Evolutionary conservation across 2,113 vertebrate species (phyloP), one percentile per base, ranked within the genome.

Genomic region (Hippotragus niger): DNA sequence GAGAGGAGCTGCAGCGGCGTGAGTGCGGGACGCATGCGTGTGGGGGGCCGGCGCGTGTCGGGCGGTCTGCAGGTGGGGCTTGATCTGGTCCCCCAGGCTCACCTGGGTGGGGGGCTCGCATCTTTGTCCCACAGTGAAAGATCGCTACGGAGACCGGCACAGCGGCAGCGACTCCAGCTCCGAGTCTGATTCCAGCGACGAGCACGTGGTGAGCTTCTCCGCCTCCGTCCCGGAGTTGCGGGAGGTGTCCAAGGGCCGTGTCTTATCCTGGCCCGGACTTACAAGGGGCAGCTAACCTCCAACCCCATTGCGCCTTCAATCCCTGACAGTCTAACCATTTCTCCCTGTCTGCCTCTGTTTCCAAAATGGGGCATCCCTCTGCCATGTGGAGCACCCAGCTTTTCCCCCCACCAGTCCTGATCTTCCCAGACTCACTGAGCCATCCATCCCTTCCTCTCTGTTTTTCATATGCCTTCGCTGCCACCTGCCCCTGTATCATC

Each of bases 1-100:
- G 98, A 31, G 99, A 99, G 91, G 99, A 99, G 92, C 98, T 99
- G 47, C 99, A 99, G 98, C 99, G 98, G 67, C 98, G 99, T 99
- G 98, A 99, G 99, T 99, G 25, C 16, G 53, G 81, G 81, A 31
- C 36, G 33, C 47, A 21, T 36, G 90, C 29, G 27, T 15, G 2
- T 14, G 36, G 94, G 76, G 27, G 16, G 15, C 25, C 13, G 8
- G n/a, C 15, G 21, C 45, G 16, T 6, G n/a, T 2, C 0, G 64
- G 76, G 36, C 2, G 1, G n/a, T 19, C 8, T 33, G 16, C 64
- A 10, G 0, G 40, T 7, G 53, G 64, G n/a, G 36, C 36, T 12
- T 12, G 43, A 40, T 64, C 31, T 29, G 82, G 43, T 6, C 11
- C 10, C 29, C 29, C 19, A 19, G 17, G 23, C 58, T 89, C 60